Evolutionary conservation across 2,888 invertebrate genomes (phyloP).

Genomic region (Platycheirus albimanus): DNA sequence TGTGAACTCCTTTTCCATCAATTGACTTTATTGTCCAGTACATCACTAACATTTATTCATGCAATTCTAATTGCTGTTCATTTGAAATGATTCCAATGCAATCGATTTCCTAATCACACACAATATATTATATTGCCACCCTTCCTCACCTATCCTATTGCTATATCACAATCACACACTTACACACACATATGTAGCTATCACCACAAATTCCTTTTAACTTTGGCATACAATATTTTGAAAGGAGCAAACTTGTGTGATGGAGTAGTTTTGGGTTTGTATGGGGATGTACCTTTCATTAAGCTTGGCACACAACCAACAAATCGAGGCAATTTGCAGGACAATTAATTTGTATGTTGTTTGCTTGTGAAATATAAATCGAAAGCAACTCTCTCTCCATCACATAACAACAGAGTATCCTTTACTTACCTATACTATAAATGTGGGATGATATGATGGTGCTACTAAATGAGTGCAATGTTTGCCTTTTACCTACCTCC

Average conservation of each 20-base stretch:
- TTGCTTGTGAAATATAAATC: conserved; percentile 60
- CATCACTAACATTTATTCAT: conserved; percentile 36
- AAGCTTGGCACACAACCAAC: conserved; percentile 67
- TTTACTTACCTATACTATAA: conserved; percentile 2
- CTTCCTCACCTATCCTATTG: neutral
- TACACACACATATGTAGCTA: no score
- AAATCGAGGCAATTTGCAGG: conserved; percentile 70
- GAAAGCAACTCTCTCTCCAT: conserved; percentile 6
- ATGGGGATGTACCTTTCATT: conserved; percentile 53
- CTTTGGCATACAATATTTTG: conserved; percentile 46
- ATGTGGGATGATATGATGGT: neutral
- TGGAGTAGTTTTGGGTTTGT: conserved; percentile 16
- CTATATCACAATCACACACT: neutral
- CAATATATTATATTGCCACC: conserved; percentile 47
- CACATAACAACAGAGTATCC: conserved; percentile 22
- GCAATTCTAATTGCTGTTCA: conserved; percentile 57
- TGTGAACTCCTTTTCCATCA: conserved; percentile 6
- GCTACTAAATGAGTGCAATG: conserved; percentile 54
- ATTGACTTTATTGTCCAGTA: conserved; percentile 28
- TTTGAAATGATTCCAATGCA: conserved; percentile 55
- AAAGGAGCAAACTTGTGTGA: conserved; percentile 44
- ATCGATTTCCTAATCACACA: conserved; percentile 64
- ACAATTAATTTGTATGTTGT: conserved; percentile 69
- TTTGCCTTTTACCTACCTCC: conserved; percentile 61
- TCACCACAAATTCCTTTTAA: conserved; percentile 23